These are phyloP conservation scores for Eilema caniola DNA, from an alignment of 2,888 invertebrate species.

Conservation along the genomic window DNA sequence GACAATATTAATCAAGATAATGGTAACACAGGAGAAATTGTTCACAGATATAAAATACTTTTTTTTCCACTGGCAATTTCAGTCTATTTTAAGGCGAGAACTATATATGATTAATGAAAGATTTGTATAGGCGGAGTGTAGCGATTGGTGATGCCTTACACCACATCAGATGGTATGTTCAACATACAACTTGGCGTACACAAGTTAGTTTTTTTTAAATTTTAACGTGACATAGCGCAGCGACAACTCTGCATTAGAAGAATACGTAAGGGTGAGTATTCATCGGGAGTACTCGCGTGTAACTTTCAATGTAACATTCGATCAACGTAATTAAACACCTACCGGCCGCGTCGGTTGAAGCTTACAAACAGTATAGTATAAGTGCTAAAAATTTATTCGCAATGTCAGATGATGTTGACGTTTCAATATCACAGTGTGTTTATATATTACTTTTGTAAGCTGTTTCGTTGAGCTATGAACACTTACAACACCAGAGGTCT, in stretches of 20 bases:
- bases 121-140: constrained; percentile 40
- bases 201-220: background rate
- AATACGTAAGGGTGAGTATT: background rate
- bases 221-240: constrained; percentile 5
- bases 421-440: no score
- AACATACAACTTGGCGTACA: constrained; percentile 20
- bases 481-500: background rate
- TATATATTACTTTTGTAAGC: no score
- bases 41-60: constrained; percentile 45
- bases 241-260: constrained; percentile 20
- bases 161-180: background rate
- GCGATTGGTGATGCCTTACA: constrained; percentile 9
- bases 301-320: background rate
- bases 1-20: constrained; percentile 44
- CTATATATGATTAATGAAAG: constrained; percentile 26
- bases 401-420: no score
- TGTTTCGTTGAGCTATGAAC: no score
- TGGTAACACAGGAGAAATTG: constrained; percentile 49
- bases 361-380: no score
- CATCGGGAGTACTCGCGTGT: background rate
- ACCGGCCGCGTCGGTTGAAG: no score
- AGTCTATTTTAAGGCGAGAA: constrained; percentile 38
- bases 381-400: no score
- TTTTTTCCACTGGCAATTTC: constrained; percentile 39
- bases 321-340: background rate